Evolutionary conservation across 1,140 invertebrate genomes (phyloP), one percentile per base, ranked within the genome.

Genomic region (Thaumatotibia leucotreta): DNA sequence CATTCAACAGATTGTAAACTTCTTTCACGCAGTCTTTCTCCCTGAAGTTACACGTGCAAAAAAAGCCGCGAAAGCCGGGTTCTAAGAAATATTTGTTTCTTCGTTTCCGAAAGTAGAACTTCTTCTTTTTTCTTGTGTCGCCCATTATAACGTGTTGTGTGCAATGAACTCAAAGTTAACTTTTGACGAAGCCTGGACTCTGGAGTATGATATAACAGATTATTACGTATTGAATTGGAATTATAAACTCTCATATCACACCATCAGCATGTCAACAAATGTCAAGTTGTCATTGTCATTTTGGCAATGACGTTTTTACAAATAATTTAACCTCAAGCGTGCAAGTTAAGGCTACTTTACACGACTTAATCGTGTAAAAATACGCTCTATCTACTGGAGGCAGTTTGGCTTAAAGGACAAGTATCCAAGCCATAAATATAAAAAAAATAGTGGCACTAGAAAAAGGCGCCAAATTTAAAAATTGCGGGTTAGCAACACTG

Each of bases 1-100:
- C 95, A 87, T 98, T 97, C 3, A 98, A 89, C 67, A 98, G 84
- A 88, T 97, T 97, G 80, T 97, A 97, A 10, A 95, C 94, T 91
- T 98, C 97, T 66, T 94, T 93, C 5, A 97, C 92, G 77, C 96
- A 97, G 71, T 96, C 94, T 80, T 95, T 97, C 80, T 98, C 97
- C 63, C 93, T 93, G 74, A 95, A 95, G 88, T 97, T 97, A 83
- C 96, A 97, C 31, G 96, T 97, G 82, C 95, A 96, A 11, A 98
- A 91, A 82, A 98, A 97, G 2, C 97, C 97, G 82, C 92, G 94
- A 79, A 95, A 93, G 61, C 95, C 96, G 64, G 92, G 70, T 83
- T 95, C 94, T 49, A 97, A 86, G 63, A 85, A 85, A 73, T 92
- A 92, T 72, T 92, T 90, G 66, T 92, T 92, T 75, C 84, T 83